Evolutionary conservation across 2,797 vertebrate genomes (phyloP).

Genomic region (Lophius americanus): DNA sequence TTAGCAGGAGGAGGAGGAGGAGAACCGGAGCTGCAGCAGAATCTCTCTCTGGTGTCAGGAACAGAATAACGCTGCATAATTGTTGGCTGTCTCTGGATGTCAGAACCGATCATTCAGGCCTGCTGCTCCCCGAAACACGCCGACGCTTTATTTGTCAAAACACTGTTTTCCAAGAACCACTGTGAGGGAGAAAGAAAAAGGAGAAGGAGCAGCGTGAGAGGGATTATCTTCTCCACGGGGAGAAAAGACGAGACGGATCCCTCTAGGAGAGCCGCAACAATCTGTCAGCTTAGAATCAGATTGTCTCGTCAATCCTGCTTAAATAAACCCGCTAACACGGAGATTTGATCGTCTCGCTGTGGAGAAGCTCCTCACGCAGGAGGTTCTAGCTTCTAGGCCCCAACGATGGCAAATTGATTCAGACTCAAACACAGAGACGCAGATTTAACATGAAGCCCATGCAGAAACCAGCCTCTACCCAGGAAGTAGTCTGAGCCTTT

Average conservation of each 20-base stretch:
- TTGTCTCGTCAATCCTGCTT: slow-evolving; percentile 63
- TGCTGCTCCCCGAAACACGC: slow-evolving; percentile 46
- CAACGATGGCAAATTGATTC: slow-evolving; percentile 65
- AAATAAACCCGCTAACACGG: slow-evolving; percentile 72
- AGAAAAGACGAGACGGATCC: slow-evolving; percentile 72
- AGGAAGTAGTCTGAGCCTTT: too few relatives aligned
- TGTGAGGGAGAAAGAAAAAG: slow-evolving; percentile 33
- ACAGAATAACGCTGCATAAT: slow-evolving; percentile 46
- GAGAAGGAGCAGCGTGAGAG: slow-evolving; percentile 46
- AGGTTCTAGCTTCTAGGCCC: slow-evolving; percentile 49
- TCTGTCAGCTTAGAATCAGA: slow-evolving; percentile 74
- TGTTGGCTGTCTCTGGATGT: slow-evolving; percentile 55
- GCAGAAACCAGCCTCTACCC: too few relatives aligned
- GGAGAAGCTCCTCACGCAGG: slow-evolving; percentile 55
- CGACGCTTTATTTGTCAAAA: slow-evolving; percentile 66
- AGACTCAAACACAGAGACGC: slow-evolving; percentile 25
- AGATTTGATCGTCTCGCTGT: slow-evolving; percentile 61
- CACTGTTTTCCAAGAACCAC: slow-evolving; percentile 52
- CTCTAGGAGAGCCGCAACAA: slow-evolving; percentile 68
- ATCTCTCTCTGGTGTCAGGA: slow-evolving; percentile 1
- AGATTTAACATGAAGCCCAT: slow-evolving; percentile 33
- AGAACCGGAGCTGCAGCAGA: too few relatives aligned
- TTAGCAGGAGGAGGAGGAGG: too few relatives aligned
- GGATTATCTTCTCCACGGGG: slow-evolving; percentile 65
- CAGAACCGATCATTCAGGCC: slow-evolving; percentile 43